Conservation (phyloP, 2,888 invertebrate species). For the Nasonovia ribisnigri region DNA sequence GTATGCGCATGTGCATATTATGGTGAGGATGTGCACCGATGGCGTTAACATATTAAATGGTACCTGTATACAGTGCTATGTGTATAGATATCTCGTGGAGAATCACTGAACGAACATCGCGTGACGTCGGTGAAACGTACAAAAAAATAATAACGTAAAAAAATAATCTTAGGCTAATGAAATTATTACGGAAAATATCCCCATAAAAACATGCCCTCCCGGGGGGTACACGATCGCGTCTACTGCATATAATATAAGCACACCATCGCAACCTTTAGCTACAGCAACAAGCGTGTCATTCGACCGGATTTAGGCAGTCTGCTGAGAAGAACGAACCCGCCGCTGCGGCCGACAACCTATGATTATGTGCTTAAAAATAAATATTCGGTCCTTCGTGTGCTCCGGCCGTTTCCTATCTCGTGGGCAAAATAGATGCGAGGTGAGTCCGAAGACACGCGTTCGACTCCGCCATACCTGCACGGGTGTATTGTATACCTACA, state of each 20-base stretch:
- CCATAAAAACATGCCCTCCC: not conserved
- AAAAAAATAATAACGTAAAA: not conserved
- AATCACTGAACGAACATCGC: conserved; percentile 43
- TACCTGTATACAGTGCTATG: not conserved
- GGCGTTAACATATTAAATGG: not conserved
- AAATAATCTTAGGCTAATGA: conserved; percentile 22
- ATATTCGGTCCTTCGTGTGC: conserved; percentile 24
- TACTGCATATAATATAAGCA: not conserved
- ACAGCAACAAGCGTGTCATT: conserved; percentile 36
- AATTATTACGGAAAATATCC: conserved; percentile 18
- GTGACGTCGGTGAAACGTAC: conserved; percentile 24
- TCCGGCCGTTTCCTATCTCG: not conserved
- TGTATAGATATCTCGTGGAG: not conserved
- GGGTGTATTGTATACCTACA: not conserved
- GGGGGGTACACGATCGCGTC: not conserved
- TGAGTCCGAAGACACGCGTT: conserved; percentile 11
- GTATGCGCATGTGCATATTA: not conserved
- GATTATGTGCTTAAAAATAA: conserved; percentile 17
- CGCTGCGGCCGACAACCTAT: not conserved
- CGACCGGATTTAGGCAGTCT: conserved; percentile 24
- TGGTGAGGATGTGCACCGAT: not conserved
- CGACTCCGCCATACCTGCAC: not conserved
- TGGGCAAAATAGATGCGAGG: not conserved
- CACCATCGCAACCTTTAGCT: not conserved
- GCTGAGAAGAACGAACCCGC: conserved; percentile 11